Percentiles rank a stretch among this genome's conserved stretches.
Conservation (phyloP, 2,113 vertebrate species). For the Microtus richardsoni region DNA sequence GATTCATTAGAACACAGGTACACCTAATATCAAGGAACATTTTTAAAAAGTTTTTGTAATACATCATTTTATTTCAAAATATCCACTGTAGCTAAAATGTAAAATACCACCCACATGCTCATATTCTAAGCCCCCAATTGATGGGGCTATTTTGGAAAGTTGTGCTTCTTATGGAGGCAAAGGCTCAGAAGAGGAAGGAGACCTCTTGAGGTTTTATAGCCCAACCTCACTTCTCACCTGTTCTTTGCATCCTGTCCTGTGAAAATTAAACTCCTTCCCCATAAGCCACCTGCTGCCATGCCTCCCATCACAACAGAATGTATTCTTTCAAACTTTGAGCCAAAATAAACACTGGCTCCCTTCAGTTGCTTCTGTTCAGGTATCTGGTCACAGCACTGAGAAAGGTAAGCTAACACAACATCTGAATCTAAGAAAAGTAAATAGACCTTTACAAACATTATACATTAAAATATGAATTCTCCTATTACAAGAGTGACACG, state of each 20-base stretch:
- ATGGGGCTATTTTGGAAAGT: not conserved
- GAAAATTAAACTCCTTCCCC: not conserved
- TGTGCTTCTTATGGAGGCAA: not conserved
- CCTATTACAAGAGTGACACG: not conserved
- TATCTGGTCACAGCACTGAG: not conserved
- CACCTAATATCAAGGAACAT: not conserved
- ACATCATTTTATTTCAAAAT: constrained; percentile 42
- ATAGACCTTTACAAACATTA: not conserved
- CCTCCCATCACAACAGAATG: not conserved
- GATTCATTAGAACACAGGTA: not conserved
- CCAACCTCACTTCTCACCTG: not conserved
- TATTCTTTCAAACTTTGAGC: not conserved
- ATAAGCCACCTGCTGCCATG: not conserved
- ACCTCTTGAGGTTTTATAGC: not conserved
- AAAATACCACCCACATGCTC: not conserved
- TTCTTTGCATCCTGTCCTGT: not conserved
- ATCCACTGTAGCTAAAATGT: not conserved
- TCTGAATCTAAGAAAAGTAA: constrained; percentile 5
- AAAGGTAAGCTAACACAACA: not conserved
- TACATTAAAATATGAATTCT: constrained; percentile 26
- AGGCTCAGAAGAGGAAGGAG: not conserved
- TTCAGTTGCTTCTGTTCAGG: not conserved
- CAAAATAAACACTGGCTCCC: not conserved
- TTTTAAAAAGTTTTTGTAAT: constrained; percentile 48
- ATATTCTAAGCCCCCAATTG: not conserved